Evolutionary conservation across 2,113 vertebrate genomes (phyloP).

Genomic region (Podarcis muralis): DNA sequence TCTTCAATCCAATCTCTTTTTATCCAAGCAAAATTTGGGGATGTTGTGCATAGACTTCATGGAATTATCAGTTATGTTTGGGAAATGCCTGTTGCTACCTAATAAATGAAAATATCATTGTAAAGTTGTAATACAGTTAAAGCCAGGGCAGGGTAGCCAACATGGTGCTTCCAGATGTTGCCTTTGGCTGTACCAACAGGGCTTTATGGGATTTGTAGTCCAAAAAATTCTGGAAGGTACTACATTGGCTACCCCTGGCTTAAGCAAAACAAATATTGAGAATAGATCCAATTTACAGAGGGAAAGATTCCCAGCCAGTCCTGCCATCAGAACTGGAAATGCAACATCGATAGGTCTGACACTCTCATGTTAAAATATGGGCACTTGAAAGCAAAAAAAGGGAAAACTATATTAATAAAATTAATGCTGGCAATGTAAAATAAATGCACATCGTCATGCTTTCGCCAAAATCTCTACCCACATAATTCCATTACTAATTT

Average conservation of each 20-base stretch:
- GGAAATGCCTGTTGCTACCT: background rate
- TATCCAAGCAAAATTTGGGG: background rate
- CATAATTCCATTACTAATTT: slow-evolving; percentile 42
- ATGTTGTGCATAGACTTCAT: background rate
- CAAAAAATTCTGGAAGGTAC: too few species aligned
- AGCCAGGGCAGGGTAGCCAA: background rate
- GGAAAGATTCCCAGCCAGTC: too few species aligned
- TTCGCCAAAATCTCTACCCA: slow-evolving; percentile 26
- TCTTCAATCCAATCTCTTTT: background rate
- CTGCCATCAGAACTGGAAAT: background rate
- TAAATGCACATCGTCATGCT: background rate
- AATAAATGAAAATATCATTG: background rate
- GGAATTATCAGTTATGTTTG: background rate
- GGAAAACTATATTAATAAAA: background rate
- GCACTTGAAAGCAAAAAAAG: slow-evolving; percentile 22
- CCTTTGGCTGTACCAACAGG: too few species aligned
- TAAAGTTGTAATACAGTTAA: background rate
- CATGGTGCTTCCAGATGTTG: too few species aligned
- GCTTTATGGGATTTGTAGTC: too few species aligned
- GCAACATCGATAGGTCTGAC: slow-evolving; percentile 5
- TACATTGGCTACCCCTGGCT: too few species aligned
- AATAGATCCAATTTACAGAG: background rate
- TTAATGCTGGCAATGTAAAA: slow-evolving; percentile 1
- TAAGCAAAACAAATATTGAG: background rate
- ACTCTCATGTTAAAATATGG: slow-evolving; percentile 18